Evolutionary conservation across 2,888 invertebrate genomes (phyloP).

Genomic region (Marronus borbonicus): DNA sequence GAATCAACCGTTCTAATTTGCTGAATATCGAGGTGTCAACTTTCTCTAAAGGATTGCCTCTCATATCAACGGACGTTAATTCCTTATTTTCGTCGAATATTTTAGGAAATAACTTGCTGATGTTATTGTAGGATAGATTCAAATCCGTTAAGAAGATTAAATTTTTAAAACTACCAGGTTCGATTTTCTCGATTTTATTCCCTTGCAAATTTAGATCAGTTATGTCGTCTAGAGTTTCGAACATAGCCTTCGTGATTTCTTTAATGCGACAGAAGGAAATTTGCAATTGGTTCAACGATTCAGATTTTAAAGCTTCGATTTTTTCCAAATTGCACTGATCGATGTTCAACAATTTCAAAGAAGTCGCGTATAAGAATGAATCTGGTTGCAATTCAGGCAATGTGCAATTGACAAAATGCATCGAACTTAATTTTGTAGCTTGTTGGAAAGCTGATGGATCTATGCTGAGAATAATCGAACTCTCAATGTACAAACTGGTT

Average conservation of each 20-base stretch:
- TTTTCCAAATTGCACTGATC: conserved; percentile 59
- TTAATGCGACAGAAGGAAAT: conserved; percentile 79
- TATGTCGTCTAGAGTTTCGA: conserved; percentile 76
- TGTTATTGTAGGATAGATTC: conserved; percentile 80
- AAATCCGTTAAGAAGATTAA: conserved; percentile 80
- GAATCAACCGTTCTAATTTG: conserved; percentile 78
- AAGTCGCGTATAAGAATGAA: conserved; percentile 79
- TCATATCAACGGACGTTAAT: conserved; percentile 79
- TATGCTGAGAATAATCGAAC: conserved; percentile 79
- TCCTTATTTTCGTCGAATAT: conserved; percentile 79
- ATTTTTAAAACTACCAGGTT: conserved; percentile 76
- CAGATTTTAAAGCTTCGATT: conserved; percentile 53
- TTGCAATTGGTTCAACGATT: conserved; percentile 54
- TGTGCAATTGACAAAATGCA: conserved; percentile 80
- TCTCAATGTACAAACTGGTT: conserved; percentile 79
- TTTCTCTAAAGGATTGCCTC: conserved; percentile 79
- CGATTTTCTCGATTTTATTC: conserved; percentile 77
- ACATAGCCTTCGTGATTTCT: conserved; percentile 77
- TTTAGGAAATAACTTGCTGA: conserved; percentile 76
- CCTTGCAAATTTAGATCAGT: conserved; percentile 79
- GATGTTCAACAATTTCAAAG: conserved; percentile 76
- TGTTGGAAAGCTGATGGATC: conserved; percentile 81
- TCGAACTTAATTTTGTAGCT: conserved; percentile 77
- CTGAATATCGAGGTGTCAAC: conserved; percentile 77
- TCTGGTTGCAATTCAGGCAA: conserved; percentile 79